These are phyloP conservation scores for Pomacea canaliculata DNA, from an alignment of 2,888 invertebrate genomes.

Conservation along the genomic window DNA sequence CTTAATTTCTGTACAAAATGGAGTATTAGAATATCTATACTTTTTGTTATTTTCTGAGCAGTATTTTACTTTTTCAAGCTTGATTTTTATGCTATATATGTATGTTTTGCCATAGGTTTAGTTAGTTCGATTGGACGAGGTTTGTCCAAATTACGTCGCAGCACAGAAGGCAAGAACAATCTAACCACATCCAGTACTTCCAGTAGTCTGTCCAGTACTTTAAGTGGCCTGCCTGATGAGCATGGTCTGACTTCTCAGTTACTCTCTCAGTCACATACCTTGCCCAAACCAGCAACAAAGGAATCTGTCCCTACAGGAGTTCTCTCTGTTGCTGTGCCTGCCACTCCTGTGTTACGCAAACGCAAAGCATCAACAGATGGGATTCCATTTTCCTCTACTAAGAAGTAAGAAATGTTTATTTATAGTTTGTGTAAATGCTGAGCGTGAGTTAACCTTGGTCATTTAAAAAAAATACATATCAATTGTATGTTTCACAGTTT, in stretches of 20 bases:
- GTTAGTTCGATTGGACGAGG: conserved; percentile 63
- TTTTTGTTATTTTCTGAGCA: too few species aligned
- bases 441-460: too few species aligned
- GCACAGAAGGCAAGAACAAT: conserved; percentile 51
- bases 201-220: too few species aligned
- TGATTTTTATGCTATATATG: too few species aligned
- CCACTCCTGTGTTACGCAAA: conserved; percentile 61
- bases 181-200: conserved; percentile 13
- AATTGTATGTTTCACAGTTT: too few species aligned
- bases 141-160: conserved; percentile 61
- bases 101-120: conserved; percentile 48
- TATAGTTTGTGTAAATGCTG: not conserved
- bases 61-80: not conserved
- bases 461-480: too few species aligned
- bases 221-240: conserved; percentile 11
- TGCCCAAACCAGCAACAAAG: conserved; percentile 1
- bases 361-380: conserved; percentile 51
- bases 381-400: conserved; percentile 59
- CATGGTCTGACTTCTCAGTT: conserved; percentile 6
- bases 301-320: not conserved
- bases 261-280: conserved; percentile 1
- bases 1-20: too few species aligned
- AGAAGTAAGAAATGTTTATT: conserved; percentile 49
- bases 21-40: too few species aligned
- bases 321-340: not conserved